These are phyloP conservation scores for Pristionchus arcanus DNA, from an alignment of 2,888 invertebrate species.

Conservation along the genomic window DNA sequence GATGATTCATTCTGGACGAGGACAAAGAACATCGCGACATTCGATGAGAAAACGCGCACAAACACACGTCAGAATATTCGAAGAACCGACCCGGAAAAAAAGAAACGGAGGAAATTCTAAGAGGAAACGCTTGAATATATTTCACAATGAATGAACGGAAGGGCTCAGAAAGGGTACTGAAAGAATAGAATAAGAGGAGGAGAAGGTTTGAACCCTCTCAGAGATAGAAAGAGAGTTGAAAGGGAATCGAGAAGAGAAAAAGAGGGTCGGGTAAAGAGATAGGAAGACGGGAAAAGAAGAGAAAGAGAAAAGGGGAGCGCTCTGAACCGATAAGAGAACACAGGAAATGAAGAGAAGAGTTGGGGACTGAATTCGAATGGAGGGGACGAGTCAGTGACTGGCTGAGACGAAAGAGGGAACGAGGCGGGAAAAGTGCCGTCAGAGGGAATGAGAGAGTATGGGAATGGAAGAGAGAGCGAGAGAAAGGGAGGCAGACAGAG, in stretches of 20 bases:
- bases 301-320: not conserved
- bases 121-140: constrained; percentile 14
- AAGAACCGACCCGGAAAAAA: not conserved
- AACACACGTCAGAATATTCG: not conserved
- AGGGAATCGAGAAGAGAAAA: constrained; percentile 36
- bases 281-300: not conserved
- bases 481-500: constrained; percentile 23
- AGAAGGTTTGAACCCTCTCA: constrained; percentile 29
- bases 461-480: not conserved
- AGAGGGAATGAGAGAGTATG: not conserved
- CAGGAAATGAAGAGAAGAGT: constrained; percentile 39
- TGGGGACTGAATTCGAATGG: constrained; percentile 31
- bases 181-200: not conserved
- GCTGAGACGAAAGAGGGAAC: constrained; percentile 32
- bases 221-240: constrained; percentile 9
- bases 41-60: not conserved
- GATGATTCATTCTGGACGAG: not conserved
- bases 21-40: constrained; percentile 22
- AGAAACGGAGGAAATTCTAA: not conserved
- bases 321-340: constrained; percentile 37
- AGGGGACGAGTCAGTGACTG: constrained; percentile 38
- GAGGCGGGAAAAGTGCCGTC: constrained; percentile 41
- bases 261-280: constrained; percentile 43
- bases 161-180: constrained; percentile 25
- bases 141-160: constrained; percentile 37